phyloP scores from a whole-genome alignment of 1,140 invertebrate species.

The Drosophila willistoni region DNA sequence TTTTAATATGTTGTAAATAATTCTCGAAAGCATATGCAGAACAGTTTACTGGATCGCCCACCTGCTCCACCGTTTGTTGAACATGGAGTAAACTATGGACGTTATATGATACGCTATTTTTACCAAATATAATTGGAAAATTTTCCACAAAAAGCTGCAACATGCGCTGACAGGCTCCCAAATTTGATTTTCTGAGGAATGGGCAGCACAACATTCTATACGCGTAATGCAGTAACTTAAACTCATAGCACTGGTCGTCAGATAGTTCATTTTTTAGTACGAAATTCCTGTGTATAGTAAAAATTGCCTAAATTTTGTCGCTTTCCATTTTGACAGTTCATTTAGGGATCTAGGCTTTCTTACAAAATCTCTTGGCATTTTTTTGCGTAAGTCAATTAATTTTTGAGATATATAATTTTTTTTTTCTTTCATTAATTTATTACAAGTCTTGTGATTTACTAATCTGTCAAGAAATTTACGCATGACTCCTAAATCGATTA shows the following conservation, averaged over 20 bases:
- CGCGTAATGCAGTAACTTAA: conserved; percentile 17
- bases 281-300: conserved; percentile 27
- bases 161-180: conserved; percentile 12
- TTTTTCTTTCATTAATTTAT: conserved; percentile 13
- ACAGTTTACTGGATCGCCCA: background rate
- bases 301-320: conserved; percentile 34
- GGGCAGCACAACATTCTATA: conserved; percentile 32
- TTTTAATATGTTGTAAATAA: conserved; percentile 1
- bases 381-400: conserved; percentile 16
- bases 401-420: conserved; percentile 22
- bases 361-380: conserved; percentile 27
- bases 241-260: background rate
- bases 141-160: conserved; percentile 3
- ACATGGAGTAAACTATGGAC: background rate
- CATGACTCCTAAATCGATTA: conserved; percentile 41
- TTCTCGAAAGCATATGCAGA: background rate
- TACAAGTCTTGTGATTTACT: conserved; percentile 22
- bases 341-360: conserved; percentile 22
- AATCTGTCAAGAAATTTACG: conserved; percentile 35
- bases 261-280: conserved; percentile 15
- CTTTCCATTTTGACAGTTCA: conserved; percentile 30
- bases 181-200: conserved; percentile 12
- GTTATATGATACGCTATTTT: conserved; percentile 1
- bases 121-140: conserved; percentile 3
- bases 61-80: background rate